Percentiles rank a stretch among this genome's conserved stretches.
Evolutionary conservation across 2,113 vertebrate species (phyloP).

Genomic region (Chaetorhynchus papuensis): DNA sequence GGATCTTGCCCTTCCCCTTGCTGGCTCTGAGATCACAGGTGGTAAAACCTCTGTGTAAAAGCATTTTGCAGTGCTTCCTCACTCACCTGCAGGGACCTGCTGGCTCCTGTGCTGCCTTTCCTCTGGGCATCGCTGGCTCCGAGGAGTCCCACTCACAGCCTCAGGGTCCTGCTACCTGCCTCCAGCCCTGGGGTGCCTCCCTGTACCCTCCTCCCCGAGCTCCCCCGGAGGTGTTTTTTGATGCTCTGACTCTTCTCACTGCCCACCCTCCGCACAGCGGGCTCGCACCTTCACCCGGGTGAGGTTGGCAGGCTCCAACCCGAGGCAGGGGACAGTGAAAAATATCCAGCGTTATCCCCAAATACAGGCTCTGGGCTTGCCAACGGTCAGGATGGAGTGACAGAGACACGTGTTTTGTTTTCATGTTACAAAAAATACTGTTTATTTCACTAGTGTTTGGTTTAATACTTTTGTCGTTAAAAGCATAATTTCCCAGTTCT

Average conservation of each 20-base stretch:
- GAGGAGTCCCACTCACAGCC: fast-evolving
- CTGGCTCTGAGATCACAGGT: fast-evolving
- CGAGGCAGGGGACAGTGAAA: not conserved
- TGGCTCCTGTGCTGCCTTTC: not conserved
- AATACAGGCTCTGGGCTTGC: not conserved
- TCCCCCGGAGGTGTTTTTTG: fast-evolving
- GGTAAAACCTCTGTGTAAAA: not conserved
- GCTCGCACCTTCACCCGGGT: not conserved
- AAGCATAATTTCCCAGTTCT: not conserved
- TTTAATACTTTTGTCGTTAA: not conserved
- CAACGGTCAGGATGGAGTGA: not conserved
- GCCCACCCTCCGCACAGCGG: not conserved
- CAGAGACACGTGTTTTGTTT: not conserved
- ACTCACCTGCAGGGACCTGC: not conserved
- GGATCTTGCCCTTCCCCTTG: not conserved
- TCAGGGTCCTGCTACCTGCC: not conserved
- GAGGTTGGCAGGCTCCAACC: not conserved
- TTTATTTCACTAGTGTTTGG: not conserved
- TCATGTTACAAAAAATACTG: not conserved
- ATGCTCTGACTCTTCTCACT: not conserved
- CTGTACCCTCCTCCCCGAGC: not conserved
- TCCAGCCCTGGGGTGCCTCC: not conserved
- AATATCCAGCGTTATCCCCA: not conserved
- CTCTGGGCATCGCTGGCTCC: not conserved
- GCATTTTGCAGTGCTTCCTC: fast-evolving